These are phyloP conservation scores for Mastigias papua DNA, from an alignment of 30 jellyfish, hydroid and myxozoan genomes.

Conservation along the genomic window DNA sequence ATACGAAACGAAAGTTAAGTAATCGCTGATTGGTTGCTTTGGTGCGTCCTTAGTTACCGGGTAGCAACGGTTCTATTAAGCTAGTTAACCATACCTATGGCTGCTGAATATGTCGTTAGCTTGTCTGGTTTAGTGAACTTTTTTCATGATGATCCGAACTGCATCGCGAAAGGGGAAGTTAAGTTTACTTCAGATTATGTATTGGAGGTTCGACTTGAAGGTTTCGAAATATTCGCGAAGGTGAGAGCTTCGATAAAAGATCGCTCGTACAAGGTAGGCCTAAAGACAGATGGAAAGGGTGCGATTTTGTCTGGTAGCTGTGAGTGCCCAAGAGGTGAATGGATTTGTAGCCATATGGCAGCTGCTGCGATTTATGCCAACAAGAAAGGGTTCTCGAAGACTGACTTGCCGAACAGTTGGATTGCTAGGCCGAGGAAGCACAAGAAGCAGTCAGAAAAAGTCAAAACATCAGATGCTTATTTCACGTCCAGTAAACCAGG, in stretches of 20 bases:
- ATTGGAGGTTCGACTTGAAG: neutral
- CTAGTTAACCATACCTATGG: neutral
- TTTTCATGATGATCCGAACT: neutral
- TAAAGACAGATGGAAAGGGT: neutral
- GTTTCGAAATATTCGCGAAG: conserved; percentile 8
- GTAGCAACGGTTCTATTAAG: conserved; percentile 36
- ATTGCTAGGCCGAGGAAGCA: neutral
- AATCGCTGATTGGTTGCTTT: conserved; percentile 38
- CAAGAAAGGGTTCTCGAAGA: conserved; percentile 1
- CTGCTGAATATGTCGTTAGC: conserved; percentile 4
- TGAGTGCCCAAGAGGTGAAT: neutral
- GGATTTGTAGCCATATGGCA: conserved; percentile 11
- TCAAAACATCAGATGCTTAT: conserved; percentile 21
- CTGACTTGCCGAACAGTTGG: conserved; percentile 4
- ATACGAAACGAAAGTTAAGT: conserved; percentile 26
- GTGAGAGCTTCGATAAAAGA: neutral
- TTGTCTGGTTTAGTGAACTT: neutral
- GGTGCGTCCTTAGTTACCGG: conserved; percentile 36
- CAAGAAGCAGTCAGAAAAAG: neutral
- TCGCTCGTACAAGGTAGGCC: conserved; percentile 10
- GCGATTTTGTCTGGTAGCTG: neutral
- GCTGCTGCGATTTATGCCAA: neutral
- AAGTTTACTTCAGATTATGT: neutral
- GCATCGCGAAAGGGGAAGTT: conserved; percentile 1
- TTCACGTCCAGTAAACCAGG: conserved; percentile 29